Evolutionary conservation across 2,113 vertebrate genomes (phyloP).

Genomic region (Vimba vimba): DNA sequence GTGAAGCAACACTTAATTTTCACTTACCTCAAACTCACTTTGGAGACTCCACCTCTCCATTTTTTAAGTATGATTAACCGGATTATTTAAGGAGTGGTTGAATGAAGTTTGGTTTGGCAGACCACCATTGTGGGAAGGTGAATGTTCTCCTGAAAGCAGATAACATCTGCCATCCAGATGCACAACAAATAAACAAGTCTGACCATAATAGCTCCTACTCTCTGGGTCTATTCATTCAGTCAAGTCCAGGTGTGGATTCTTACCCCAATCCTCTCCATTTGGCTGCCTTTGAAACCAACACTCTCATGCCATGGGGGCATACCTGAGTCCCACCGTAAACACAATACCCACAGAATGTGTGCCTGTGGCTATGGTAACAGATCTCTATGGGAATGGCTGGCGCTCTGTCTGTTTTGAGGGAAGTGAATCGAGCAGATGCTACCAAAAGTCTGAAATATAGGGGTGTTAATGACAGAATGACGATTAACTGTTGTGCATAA

Average conservation of each 20-base stretch:
- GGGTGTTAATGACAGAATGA: not conserved
- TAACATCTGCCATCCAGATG: slow-evolving; percentile 7
- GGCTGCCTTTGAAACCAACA: slow-evolving; percentile 53
- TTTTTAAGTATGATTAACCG: slow-evolving; percentile 3
- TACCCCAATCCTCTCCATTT: not conserved
- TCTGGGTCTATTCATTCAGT: not conserved
- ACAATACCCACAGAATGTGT: slow-evolving; percentile 31
- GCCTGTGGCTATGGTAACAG: slow-evolving; percentile 42
- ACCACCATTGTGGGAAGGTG: not conserved
- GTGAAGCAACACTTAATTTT: not conserved
- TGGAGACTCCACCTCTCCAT: not conserved
- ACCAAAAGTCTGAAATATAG: not conserved
- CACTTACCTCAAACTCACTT: not conserved
- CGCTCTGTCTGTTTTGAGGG: slow-evolving; percentile 14
- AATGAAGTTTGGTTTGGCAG: not conserved
- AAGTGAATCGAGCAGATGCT: not conserved
- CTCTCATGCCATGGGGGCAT: slow-evolving; percentile 46
- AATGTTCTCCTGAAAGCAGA: slow-evolving; percentile 9
- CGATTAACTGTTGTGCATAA: not conserved
- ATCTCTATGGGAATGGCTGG: slow-evolving; percentile 53
- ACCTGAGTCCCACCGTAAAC: slow-evolving; percentile 32
- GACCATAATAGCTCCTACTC: not conserved
- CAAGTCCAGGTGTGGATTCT: slow-evolving; percentile 33
- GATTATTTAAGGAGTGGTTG: slow-evolving; percentile 14
- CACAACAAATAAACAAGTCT: slow-evolving; percentile 10